Evolutionary conservation across 1,140 invertebrate genomes (phyloP).

Genomic region (Procambarus virginalis): DNA sequence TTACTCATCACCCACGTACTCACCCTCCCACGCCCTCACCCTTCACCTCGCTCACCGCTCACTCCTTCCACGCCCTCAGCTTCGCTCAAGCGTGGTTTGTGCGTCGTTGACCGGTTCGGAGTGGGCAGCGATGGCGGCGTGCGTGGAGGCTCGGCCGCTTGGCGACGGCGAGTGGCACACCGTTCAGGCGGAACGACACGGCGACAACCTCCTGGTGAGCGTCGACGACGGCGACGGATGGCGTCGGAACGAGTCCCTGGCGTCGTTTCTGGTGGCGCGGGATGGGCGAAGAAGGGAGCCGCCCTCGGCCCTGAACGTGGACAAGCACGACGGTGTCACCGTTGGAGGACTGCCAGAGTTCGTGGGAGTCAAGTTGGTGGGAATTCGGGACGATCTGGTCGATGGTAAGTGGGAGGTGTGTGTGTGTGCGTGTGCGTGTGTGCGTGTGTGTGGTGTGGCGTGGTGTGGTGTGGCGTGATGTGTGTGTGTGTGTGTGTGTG

Average conservation of each 20-base stretch:
- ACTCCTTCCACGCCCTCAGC: neutral
- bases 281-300: neutral
- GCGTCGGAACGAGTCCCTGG: conserved; percentile 27
- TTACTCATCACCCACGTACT: too few relatives aligned
- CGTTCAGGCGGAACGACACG: conserved; percentile 29
- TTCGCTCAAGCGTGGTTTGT: conserved; percentile 29
- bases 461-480: too few relatives aligned
- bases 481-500: too few relatives aligned
- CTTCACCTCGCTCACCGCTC: neutral
- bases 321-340: conserved; percentile 39
- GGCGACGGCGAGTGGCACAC: conserved; percentile 47
- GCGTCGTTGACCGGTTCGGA: conserved; percentile 26
- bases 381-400: conserved; percentile 12
- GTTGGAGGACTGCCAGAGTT: conserved; percentile 38
- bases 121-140: conserved; percentile 9
- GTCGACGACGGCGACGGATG: conserved; percentile 44
- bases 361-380: conserved; percentile 35
- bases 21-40: neutral
- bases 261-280: neutral
- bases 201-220: conserved; percentile 20
- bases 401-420: conserved; percentile 7
- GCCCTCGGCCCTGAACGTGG: conserved; percentile 27
- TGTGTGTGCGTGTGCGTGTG: conserved; percentile 27
- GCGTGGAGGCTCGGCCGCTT: conserved; percentile 22
- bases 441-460: neutral